phyloP scores from a whole-genome alignment of 2,113 vertebrate species.

The Chaetops frenatus region DNA sequence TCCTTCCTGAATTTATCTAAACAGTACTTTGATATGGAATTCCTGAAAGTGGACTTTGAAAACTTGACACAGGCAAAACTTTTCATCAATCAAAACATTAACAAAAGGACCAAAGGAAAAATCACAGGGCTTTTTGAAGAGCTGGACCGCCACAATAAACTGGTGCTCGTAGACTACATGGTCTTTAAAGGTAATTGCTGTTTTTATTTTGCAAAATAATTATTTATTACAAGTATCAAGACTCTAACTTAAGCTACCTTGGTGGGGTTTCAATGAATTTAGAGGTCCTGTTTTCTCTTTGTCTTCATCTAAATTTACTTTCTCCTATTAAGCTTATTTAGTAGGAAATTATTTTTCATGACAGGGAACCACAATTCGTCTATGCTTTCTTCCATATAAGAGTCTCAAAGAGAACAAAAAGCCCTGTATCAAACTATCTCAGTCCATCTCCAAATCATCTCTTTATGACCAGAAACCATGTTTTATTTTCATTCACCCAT shows the following conservation, averaged over 20 bases:
- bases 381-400: not conserved
- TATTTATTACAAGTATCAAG: not conserved
- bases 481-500: not conserved
- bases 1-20: constrained; percentile 76
- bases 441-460: not conserved
- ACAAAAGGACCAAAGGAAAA: constrained; percentile 70
- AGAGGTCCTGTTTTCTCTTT: not conserved
- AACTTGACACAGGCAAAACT: constrained; percentile 63
- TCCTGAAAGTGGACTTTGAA: constrained; percentile 73
- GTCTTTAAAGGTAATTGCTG: constrained; percentile 80
- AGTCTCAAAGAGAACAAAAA: not conserved
- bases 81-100: constrained; percentile 79
- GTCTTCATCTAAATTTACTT: not conserved
- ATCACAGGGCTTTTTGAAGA: constrained; percentile 73
- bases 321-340: not conserved
- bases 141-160: constrained; percentile 67
- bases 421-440: not conserved
- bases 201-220: not conserved
- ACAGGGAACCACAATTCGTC: not conserved
- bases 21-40: constrained; percentile 78
- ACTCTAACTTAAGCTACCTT: not conserved
- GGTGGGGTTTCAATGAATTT: not conserved
- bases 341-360: not conserved
- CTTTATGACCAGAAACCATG: not conserved
- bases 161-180: constrained; percentile 83